Evolutionary conservation across 1,140 invertebrate genomes (phyloP), one percentile per base, ranked within the genome.

Genomic region (Octopus bimaculoides): DNA sequence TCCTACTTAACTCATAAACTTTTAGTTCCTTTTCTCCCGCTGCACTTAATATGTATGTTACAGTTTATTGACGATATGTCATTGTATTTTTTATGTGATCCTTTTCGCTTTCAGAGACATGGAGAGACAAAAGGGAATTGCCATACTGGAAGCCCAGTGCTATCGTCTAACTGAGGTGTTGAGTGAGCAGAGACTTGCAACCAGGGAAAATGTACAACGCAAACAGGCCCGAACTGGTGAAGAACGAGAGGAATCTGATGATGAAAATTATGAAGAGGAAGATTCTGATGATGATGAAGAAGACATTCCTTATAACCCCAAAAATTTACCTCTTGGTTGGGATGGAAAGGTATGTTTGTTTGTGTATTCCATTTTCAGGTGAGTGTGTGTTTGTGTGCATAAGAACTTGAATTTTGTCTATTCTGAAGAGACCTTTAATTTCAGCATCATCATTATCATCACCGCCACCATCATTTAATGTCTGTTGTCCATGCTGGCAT

Each of bases 251-350:
- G 87, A 89, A 79, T 86, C 85, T 17, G 97, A 98, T 87, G 96
- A 94, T 54, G 89, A 90, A 82, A 96, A 98, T 85, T 95, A 94
- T 78, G 95, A 94, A 84, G 95, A 94, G 55, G 83, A 87, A 73
- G 90, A 91, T 75, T 89, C 90, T 71, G 93, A 96, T 84, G 92
- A 92, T 69, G 96, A 97, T 83, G 95, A 96, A 75, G 95, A 97
- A 88, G 96, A 96, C 84, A 95, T 99, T 71, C 97, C 98, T 0
- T 99, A 99, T 89, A 99, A 99, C 92, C 98, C 98, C 0, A 99
- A 99, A 91, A 99, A 99, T 91, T 90, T 99, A 55, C 98, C 98
- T 4, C 92, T 99, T 0, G 98, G 98, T 7, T 99, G 98, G 98
- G 98, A 99, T 92, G 98, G 98, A 75, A 99, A 99, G 92, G 94